phyloP scores from a whole-genome alignment of 2,113 vertebrate genomes.

The Entosphenus tridentatus region DNA sequence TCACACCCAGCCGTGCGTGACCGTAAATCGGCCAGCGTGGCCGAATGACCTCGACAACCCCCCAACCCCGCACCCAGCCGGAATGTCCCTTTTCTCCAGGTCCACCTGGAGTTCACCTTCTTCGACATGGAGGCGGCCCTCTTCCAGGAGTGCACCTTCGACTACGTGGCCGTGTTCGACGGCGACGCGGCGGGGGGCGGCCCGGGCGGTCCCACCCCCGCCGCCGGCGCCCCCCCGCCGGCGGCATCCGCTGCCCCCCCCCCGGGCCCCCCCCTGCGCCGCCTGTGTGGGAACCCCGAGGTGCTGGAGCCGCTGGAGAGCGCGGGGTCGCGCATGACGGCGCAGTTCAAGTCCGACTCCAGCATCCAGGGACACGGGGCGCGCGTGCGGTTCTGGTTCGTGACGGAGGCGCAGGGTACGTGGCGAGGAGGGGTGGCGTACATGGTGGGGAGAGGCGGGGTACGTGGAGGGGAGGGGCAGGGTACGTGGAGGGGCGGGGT shows the following conservation, averaged over 20 bases:
- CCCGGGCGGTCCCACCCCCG: conserved; percentile 27
- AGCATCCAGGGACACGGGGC: neutral
- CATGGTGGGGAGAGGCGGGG: too few species aligned
- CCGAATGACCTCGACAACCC: too few species aligned
- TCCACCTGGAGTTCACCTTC: conserved; percentile 1
- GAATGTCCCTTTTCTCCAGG: neutral
- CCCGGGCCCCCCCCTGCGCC: neutral
- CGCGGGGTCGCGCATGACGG: neutral
- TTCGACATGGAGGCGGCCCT: neutral
- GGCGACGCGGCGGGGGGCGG: conserved; percentile 19
- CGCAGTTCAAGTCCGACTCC: neutral
- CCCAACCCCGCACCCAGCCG: too few species aligned
- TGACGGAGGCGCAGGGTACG: neutral
- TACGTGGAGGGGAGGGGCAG: too few species aligned
- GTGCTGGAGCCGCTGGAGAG: accelerated
- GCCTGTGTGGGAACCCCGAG: neutral
- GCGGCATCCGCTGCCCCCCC: neutral
- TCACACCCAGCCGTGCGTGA: too few species aligned
- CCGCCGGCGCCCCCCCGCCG: conserved; percentile 16
- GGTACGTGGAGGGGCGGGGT: too few species aligned
- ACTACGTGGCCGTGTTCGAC: neutral
- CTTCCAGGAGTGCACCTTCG: neutral
- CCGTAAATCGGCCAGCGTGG: too few species aligned
- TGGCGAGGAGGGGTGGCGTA: too few species aligned
- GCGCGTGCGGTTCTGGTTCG: conserved; percentile 3